A percentile compares a stretch with the other conserved stretches of the same genome.
Conservation (phyloP, 2,797 vertebrate genomes). For the Artibeus lituratus region DNA sequence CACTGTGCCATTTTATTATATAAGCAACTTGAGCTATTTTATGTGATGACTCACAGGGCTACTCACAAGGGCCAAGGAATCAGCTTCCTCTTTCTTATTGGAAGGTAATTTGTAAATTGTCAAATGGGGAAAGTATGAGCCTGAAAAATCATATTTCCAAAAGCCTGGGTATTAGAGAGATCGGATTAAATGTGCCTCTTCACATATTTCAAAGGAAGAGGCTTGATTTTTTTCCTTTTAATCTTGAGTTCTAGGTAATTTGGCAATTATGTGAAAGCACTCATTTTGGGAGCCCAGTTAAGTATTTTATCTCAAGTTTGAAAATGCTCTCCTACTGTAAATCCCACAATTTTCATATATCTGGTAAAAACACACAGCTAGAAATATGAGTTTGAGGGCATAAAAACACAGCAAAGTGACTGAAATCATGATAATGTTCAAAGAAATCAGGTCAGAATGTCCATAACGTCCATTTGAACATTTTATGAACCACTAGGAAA, state of each 20-base stretch:
- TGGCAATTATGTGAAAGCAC: conserved; percentile 21
- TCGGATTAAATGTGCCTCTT: conserved; percentile 6
- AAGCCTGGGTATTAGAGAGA: background rate
- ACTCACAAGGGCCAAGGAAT: background rate
- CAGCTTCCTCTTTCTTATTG: background rate
- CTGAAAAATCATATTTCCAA: conserved; percentile 40
- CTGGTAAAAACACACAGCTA: background rate
- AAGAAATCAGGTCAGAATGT: background rate
- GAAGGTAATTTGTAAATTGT: conserved; percentile 48
- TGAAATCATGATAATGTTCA: background rate
- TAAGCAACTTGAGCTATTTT: background rate
- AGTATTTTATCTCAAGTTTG: background rate
- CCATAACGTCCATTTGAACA: background rate
- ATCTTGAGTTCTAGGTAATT: conserved; percentile 35
- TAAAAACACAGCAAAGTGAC: background rate
- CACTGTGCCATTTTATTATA: background rate
- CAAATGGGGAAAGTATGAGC: background rate
- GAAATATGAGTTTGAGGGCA: background rate
- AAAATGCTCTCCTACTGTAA: background rate
- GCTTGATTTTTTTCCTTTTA: conserved; percentile 23
- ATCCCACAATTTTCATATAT: background rate
- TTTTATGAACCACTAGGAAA: background rate
- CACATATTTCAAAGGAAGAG: background rate
- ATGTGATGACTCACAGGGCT: background rate
- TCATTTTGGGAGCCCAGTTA: background rate